Conservation (phyloP, 2,797 vertebrate genomes). For the Muscicapa striata region DNA sequence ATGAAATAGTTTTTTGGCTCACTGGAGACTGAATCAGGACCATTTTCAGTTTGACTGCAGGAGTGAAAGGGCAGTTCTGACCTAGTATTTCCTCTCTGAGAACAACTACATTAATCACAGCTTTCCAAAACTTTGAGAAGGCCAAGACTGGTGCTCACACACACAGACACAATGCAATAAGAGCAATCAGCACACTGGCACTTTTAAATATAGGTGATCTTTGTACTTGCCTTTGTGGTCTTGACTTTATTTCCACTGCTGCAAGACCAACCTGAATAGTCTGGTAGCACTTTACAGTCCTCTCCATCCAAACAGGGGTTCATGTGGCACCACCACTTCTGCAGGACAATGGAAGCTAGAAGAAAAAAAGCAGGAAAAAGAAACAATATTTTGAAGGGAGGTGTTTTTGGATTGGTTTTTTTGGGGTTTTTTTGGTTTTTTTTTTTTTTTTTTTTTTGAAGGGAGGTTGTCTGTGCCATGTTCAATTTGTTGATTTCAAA, state of each 20-base stretch:
- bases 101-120: neutral
- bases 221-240: slow-evolving; percentile 83
- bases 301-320: slow-evolving; percentile 82
- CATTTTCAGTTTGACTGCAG: neutral
- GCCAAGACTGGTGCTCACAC: neutral
- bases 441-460: neutral
- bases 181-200: neutral
- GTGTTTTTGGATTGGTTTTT: neutral
- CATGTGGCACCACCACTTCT: slow-evolving; percentile 86
- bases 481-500: neutral
- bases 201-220: neutral
- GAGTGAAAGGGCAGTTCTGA: neutral
- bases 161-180: neutral
- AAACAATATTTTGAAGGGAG: neutral
- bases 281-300: slow-evolving; percentile 82
- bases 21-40: neutral
- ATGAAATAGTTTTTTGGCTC: neutral
- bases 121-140: neutral
- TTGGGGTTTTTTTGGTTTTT: neutral
- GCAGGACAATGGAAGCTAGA: slow-evolving; percentile 79
- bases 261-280: slow-evolving; percentile 84
- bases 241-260: slow-evolving; percentile 86
- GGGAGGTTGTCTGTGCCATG: neutral
- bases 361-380: slow-evolving; percentile 48
- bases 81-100: neutral